Percentiles rank a stretch among this genome's conserved stretches.
phyloP scores from a whole-genome alignment of 2,797 vertebrate species.

The Cynodonichthys magdalenae region DNA sequence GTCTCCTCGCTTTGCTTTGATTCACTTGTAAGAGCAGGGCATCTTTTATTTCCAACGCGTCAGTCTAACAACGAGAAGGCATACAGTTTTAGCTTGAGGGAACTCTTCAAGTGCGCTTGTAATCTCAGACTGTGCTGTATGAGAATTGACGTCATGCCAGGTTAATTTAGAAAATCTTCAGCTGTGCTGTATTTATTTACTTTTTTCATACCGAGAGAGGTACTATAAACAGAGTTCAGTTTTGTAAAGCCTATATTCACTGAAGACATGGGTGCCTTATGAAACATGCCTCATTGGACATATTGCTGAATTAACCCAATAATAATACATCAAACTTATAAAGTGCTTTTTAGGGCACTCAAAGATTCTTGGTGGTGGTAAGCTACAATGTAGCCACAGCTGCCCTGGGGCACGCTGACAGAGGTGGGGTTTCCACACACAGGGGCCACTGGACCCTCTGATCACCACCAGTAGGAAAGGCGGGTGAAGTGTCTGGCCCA shows the following conservation, averaged over 20 bases:
- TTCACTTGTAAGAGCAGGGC: constrained; percentile 37
- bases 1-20: constrained; percentile 28
- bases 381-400: too few relatives aligned
- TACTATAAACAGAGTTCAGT: constrained; percentile 37
- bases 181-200: constrained; percentile 28
- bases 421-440: too few relatives aligned
- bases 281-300: constrained; percentile 24
- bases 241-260: constrained; percentile 36
- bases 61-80: constrained; percentile 26
- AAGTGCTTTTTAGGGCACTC: too few relatives aligned
- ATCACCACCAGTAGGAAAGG: too few relatives aligned
- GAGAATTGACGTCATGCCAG: constrained; percentile 50
- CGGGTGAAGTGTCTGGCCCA: too few relatives aligned
- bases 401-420: too few relatives aligned
- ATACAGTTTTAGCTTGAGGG: constrained; percentile 50
- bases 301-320: constrained; percentile 24
- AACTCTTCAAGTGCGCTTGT: constrained; percentile 51
- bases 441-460: too few relatives aligned
- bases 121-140: constrained; percentile 45
- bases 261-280: not conserved
- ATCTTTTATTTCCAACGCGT: constrained; percentile 37
- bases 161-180: constrained; percentile 55
- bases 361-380: too few relatives aligned
- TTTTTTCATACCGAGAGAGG: not conserved
- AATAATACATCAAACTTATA: too few relatives aligned